These are phyloP conservation scores for Platanista minor DNA, from an alignment of 2,113 vertebrate species.

Conservation along the genomic window DNA sequence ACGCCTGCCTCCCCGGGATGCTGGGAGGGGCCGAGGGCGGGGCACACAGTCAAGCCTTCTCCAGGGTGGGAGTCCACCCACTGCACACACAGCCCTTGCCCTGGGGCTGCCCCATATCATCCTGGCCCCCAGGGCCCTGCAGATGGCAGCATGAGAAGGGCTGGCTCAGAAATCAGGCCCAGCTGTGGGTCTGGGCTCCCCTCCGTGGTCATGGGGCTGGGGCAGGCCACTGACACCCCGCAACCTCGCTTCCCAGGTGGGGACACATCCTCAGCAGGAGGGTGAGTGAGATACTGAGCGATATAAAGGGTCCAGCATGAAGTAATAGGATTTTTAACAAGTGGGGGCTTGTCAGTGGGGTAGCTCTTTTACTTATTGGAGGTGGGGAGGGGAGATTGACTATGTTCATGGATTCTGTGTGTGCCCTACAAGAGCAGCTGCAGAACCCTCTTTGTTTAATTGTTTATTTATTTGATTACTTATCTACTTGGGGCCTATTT, in stretches of 20 bases:
- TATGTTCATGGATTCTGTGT: fast-evolving
- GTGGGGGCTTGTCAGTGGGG: neutral
- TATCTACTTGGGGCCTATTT: neutral
- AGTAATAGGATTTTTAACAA: neutral
- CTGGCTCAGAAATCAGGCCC: fast-evolving
- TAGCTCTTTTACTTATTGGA: neutral
- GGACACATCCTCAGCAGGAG: neutral
- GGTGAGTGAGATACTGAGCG: no score
- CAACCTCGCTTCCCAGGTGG: neutral
- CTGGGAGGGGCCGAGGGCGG: neutral
- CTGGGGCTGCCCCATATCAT: fast-evolving
- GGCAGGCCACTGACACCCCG: neutral
- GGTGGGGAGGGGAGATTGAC: neutral
- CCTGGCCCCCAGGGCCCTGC: no score
- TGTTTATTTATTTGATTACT: neutral
- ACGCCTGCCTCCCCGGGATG: neutral
- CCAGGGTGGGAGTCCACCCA: neutral
- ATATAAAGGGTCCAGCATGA: fast-evolving
- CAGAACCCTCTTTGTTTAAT: neutral
- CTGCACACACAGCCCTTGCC: fast-evolving
- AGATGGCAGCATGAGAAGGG: neutral
- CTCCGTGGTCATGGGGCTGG: neutral
- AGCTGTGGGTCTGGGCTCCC: neutral
- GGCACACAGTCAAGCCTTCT: no score
- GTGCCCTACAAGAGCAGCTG: neutral